phyloP scores from a whole-genome alignment of 2,113 vertebrate genomes.

The Craseonycteris thonglongyai region DNA sequence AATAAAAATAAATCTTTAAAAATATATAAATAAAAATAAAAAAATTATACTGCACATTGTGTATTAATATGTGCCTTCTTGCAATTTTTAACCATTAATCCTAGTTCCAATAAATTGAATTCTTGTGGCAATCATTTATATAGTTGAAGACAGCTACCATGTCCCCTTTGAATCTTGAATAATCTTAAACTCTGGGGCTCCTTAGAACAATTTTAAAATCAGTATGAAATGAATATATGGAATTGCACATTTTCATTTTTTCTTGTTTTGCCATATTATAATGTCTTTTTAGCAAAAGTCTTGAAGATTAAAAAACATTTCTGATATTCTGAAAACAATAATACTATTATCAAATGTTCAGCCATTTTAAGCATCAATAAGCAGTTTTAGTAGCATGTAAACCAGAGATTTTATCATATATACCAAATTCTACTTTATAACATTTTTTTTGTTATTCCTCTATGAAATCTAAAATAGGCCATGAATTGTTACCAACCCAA shows the following conservation, averaged over 20 bases:
- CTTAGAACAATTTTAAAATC: neutral
- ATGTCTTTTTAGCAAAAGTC: neutral
- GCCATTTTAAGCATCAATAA: conserved; percentile 4
- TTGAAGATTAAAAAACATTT: neutral
- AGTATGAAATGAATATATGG: neutral
- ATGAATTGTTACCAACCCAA: neutral
- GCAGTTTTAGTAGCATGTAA: neutral
- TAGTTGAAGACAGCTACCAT: neutral
- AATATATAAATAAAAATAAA: no score
- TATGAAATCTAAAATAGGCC: neutral
- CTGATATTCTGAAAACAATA: conserved; percentile 12
- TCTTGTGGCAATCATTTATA: neutral
- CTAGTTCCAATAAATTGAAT: neutral
- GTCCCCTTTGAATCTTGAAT: neutral
- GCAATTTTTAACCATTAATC: neutral
- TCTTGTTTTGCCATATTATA: neutral
- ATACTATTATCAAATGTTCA: neutral
- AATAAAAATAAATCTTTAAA: no score
- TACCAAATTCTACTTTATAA: neutral
- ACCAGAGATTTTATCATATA: neutral
- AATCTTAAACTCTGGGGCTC: neutral
- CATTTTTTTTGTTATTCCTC: neutral
- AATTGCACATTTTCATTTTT: neutral
- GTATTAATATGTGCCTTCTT: neutral
- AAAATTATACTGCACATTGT: no score